Base-by-base conservation (phyloP, 92 coral and sea anemone species). In the Bergia sp. region DNA sequence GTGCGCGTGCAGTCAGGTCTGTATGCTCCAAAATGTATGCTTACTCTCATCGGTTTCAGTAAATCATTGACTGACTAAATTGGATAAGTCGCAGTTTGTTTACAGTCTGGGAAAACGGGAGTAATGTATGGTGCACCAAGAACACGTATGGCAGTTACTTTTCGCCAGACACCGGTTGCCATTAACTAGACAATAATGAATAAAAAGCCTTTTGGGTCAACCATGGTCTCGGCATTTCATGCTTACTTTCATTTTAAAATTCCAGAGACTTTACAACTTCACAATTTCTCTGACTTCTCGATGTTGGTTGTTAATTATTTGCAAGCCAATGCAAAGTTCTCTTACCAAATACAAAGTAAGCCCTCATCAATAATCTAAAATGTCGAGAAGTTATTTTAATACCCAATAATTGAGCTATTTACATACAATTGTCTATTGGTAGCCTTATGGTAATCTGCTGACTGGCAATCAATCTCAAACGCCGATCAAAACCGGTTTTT, bases 301-400 rank as follows among this genome's bases (percentile, higher is more conserved):
- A 65, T 65, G 38, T 29, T 71, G 55, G 53, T 44, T 47, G 87
- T 84, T 43, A 23, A 71, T 47, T 84, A 18, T 84, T 84, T 82
- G 77, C 42, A 71, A 84, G 40, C 79, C 79, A 21, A 37, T 84
- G 87, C 78, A 47, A 84, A 84, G 65, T 66, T 82, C 41, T 3
- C 76, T 67, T 67, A 23, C 57, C 72, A 23, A 41, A 67, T 47
- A 84, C 87, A 23, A 7, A 41, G 86, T 11, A 36, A 29, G 45
- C 53, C 29, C 40, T 71, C 79, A 23, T 69, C 87, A 84, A 47
- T 71, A 23, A 74, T 29, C 66, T 67, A 71, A 29, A 29, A 43
- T 83, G 87, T 83, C 39, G 77, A 69, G 87, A 69, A 83, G 79
- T 50, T 84, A 84, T 84, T 84, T 84, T 65, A 84, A 84, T 84